Base-by-base conservation (phyloP, 2,797 vertebrate genomes). In the Tapirus indicus region DNA sequence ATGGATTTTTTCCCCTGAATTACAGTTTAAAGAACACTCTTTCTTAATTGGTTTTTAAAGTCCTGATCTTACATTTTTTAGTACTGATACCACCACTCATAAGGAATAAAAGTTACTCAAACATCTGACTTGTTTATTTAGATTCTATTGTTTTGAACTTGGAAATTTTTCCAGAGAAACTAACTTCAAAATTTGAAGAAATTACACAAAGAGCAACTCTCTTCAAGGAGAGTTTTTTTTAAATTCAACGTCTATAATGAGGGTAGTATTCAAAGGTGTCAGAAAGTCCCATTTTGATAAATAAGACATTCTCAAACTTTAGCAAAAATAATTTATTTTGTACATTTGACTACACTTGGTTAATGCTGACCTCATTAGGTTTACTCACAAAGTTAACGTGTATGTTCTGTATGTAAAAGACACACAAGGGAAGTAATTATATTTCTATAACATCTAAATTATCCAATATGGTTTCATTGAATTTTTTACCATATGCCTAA, bases 1-100 rank as follows among this genome's bases (percentile, higher is more conserved):
- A 83, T n/a, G 83, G 94, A 93, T 95, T 75, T 95, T 95, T 87
- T 85, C 96, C 38, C 89, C 1, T 88, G 54, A 78, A 32, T 95
- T 94, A 62, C 72, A 62, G 60, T 85, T 92, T 94, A 78, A 88
- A 82, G 21, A 60, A 35, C 44, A 72, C 10, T 21, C 32, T 83
- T 79, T 97, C 44, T 68, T 62, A 17, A 49, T 72, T 84, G 25
- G n/a, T 41, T 66, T 93, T 86, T 27, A 86, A 89, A 71, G 12
- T 44, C 14, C 69, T 93, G 47, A 68, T 11, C 21, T 79, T 87
- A 11, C n/a, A 44, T 77, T 91, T 90, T 78, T 82, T 41, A 75
- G 71, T 49, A 77, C 21, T 69, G 16, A 84, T n/a, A 60, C 7
- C 38, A 62, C 10, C 13, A 47, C 25, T n/a, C 3, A 17, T 35